Conservation (phyloP, 2,113 vertebrate species). For the Dermatemys mawii region DNA sequence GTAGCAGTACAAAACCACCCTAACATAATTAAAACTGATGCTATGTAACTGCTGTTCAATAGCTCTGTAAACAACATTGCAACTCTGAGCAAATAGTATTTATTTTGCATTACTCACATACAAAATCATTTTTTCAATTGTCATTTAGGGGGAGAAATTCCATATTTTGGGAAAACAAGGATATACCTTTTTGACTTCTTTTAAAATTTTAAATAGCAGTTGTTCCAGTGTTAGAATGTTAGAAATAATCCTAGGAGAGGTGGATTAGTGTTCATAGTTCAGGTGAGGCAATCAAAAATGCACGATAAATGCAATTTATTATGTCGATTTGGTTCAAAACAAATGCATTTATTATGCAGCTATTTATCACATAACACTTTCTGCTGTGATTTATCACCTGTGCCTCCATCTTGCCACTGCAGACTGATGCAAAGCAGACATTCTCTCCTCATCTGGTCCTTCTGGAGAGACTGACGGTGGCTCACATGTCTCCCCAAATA, state of each 20-base stretch:
- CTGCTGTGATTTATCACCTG: background rate
- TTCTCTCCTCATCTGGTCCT: background rate
- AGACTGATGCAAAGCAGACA: background rate
- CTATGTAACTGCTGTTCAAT: background rate
- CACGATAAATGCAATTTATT: slow-evolving; percentile 23
- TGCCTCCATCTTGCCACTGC: background rate
- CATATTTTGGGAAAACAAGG: background rate
- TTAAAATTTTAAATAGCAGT: slow-evolving; percentile 11
- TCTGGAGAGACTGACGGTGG: background rate
- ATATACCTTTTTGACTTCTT: background rate
- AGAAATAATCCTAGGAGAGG: background rate
- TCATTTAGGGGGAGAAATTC: background rate
- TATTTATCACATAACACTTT: background rate
- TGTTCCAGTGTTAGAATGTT: background rate
- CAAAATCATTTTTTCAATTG: background rate
- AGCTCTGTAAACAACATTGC: background rate
- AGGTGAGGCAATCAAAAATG: slow-evolving; percentile 6
- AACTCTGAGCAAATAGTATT: background rate
- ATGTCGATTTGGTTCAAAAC: slow-evolving; percentile 8
- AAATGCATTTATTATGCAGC: background rate
- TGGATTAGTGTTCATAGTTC: background rate
- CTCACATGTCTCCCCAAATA: background rate
- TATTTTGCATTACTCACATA: background rate
- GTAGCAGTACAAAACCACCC: background rate
- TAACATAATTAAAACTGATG: background rate